Evolutionary conservation across 1,140 invertebrate genomes (phyloP).

Genomic region (Lysiphlebus fabarum): DNA sequence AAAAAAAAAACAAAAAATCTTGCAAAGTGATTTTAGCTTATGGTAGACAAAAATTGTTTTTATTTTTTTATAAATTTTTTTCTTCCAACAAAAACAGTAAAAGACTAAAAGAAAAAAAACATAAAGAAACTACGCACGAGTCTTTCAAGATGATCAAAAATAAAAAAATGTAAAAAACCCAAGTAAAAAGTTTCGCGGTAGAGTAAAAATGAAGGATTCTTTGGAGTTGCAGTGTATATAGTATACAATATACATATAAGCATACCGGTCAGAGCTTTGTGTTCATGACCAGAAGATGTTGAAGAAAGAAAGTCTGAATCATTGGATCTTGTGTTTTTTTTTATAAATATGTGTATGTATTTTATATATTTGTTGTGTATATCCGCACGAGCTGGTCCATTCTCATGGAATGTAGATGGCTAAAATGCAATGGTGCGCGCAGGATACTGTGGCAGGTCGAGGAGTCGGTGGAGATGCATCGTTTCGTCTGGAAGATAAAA

Average conservation of each 20-base stretch:
- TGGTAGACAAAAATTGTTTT: too few relatives aligned
- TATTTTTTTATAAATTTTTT: too few relatives aligned
- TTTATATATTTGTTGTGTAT: too few relatives aligned
- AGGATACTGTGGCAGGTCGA: conserved; percentile 7
- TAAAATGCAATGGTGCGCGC: conserved; percentile 16
- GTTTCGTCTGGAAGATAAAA: conserved; percentile 9
- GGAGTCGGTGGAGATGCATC: background rate
- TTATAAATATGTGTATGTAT: conserved; percentile 5
- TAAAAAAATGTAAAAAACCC: conserved; percentile 3
- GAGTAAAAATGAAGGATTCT: conserved; percentile 11
- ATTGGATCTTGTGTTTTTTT: background rate
- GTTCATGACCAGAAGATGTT: conserved; percentile 11
- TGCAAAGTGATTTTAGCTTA: too few relatives aligned
- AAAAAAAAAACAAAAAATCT: too few relatives aligned
- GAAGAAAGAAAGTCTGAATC: background rate
- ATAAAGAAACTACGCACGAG: conserved; percentile 2
- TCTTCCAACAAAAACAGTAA: background rate
- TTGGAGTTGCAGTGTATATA: background rate
- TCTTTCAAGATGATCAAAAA: background rate
- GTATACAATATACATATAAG: too few relatives aligned
- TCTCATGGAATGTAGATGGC: conserved; percentile 16
- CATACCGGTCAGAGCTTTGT: conserved; percentile 10
- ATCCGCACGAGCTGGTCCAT: background rate
- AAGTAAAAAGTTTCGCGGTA: background rate
- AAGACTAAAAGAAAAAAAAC: too few relatives aligned